A percentile compares a stretch with the other conserved stretches of the same genome.
These are phyloP conservation scores for Rousettus madagascariensis DNA, from an alignment of 2,797 vertebrate genomes.

Conservation along the genomic window DNA sequence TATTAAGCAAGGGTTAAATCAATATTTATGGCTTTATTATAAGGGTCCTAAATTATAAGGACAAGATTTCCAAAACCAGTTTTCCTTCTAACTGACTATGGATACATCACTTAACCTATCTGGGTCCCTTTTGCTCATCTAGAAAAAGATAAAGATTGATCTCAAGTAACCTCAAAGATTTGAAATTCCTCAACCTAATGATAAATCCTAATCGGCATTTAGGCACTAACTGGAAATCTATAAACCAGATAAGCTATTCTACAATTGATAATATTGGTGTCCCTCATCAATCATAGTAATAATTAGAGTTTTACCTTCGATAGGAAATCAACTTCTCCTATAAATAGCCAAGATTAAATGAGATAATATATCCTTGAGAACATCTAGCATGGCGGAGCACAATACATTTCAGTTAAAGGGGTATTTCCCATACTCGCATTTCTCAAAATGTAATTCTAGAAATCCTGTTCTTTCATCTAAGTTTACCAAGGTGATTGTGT, in stretches of 20 bases:
- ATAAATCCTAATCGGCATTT: neutral
- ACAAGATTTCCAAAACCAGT: constrained; percentile 13
- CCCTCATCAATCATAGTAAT: neutral
- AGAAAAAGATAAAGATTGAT: neutral
- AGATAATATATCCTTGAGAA: neutral
- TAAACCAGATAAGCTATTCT: constrained; percentile 19
- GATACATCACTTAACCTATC: neutral
- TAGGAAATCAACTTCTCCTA: neutral
- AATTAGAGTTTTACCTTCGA: neutral
- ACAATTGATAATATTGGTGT: constrained; percentile 9
- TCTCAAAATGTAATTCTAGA: neutral
- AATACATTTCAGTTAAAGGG: neutral
- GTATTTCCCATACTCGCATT: neutral
- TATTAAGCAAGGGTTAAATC: constrained; percentile 13
- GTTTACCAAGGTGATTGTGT: neutral
- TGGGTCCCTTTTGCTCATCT: constrained; percentile 1
- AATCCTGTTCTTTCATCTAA: neutral
- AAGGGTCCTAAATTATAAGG: neutral
- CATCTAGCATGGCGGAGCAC: neutral
- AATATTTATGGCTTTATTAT: constrained; percentile 9
- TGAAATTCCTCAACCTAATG: neutral
- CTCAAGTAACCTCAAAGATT: neutral
- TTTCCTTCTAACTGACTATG: neutral
- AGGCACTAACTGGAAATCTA: neutral
- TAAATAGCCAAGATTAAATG: constrained; percentile 19